These are phyloP conservation scores for Aphaenogaster floridana DNA, from an alignment of 1,140 invertebrate species.

Conservation along the genomic window DNA sequence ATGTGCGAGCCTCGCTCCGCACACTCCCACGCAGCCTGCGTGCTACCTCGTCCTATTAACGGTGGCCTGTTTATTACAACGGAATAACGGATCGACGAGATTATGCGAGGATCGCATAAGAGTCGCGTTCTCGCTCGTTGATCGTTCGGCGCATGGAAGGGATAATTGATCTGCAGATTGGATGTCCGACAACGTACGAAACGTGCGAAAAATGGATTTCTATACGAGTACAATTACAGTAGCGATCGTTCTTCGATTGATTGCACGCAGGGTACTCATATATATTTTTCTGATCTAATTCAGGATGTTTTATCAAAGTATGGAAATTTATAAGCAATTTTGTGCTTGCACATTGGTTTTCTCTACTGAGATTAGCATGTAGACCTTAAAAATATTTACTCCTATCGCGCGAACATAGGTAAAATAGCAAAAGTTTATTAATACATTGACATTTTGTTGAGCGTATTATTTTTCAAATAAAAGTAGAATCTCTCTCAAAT, in stretches of 20 bases:
- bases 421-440: not conserved
- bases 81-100: slow-evolving; percentile 80
- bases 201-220: not conserved
- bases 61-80: slow-evolving; percentile 84
- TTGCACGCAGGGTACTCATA: not conserved
- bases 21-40: slow-evolving; percentile 65
- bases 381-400: not conserved
- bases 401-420: not conserved
- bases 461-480: not conserved
- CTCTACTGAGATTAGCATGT: not conserved
- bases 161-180: slow-evolving; percentile 3
- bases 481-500: not conserved
- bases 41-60: slow-evolving; percentile 83
- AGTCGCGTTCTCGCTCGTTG: not conserved
- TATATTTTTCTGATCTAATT: not conserved
- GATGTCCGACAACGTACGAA: not conserved
- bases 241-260: not conserved
- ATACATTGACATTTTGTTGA: not conserved
- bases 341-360: not conserved
- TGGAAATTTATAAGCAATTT: not conserved
- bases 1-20: slow-evolving; percentile 80
- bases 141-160: not conserved
- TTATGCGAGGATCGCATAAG: slow-evolving; percentile 69
- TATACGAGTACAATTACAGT: not conserved
- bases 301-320: not conserved